Evolutionary conservation across 1,140 invertebrate species (phyloP).

Genomic region (Samia ricini): DNA sequence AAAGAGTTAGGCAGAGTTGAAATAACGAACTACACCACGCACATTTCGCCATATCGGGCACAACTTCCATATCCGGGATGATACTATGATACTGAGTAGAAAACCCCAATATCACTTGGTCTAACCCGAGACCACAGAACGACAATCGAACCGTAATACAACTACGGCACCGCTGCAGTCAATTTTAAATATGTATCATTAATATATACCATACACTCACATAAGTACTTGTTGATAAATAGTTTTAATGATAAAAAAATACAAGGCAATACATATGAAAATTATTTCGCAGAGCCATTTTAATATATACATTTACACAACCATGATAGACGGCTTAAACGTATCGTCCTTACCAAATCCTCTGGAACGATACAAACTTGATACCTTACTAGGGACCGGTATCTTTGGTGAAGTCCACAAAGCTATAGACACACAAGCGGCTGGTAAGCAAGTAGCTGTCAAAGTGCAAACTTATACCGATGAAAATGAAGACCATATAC

Average conservation of each 20-base stretch:
- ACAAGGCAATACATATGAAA: not conserved
- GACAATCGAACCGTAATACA: too few relatives aligned
- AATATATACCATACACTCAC: too few relatives aligned
- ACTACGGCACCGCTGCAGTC: too few relatives aligned
- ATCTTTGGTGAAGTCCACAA: conserved; percentile 87
- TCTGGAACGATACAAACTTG: conserved; percentile 82
- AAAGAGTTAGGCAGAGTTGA: too few relatives aligned
- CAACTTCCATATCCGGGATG: too few relatives aligned
- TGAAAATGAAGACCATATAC: conserved; percentile 84
- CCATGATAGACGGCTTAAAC: conserved; percentile 67
- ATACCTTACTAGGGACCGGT: conserved; percentile 83
- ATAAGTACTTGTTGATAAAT: too few relatives aligned
- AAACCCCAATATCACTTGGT: too few relatives aligned
- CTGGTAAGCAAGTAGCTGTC: conserved; percentile 86
- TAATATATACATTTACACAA: conserved; percentile 4
- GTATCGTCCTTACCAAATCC: conserved; percentile 82
- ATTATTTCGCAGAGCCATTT: not conserved
- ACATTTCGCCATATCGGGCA: too few relatives aligned
- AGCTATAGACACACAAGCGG: conserved; percentile 85
- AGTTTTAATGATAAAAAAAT: not conserved
- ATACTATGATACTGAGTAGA: too few relatives aligned
- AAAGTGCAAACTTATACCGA: conserved; percentile 88
- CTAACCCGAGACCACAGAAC: too few relatives aligned
- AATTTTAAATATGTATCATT: too few relatives aligned
- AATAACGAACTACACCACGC: too few relatives aligned